Conservation (phyloP, 1,140 invertebrate species). For the Drosophila ironensis region DNA sequence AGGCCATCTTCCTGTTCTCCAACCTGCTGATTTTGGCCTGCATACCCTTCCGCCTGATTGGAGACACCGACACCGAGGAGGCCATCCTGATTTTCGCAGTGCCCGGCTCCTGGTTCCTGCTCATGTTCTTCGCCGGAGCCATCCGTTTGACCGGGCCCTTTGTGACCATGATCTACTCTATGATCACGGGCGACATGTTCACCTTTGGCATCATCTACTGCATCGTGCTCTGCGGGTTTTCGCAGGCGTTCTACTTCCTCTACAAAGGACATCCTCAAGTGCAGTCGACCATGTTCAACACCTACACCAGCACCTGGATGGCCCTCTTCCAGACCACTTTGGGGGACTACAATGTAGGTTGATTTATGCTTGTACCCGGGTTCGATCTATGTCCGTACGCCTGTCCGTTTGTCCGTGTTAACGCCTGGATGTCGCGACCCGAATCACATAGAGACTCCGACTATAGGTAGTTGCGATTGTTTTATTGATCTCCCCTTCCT, state of each 20-base stretch:
- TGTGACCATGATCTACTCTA: conserved; percentile 99
- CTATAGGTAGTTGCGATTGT: too few species aligned
- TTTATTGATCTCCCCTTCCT: not conserved
- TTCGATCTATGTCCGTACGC: too few species aligned
- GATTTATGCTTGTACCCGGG: too few species aligned
- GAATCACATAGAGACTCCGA: too few species aligned
- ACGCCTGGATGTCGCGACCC: too few species aligned
- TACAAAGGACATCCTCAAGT: conserved; percentile 95
- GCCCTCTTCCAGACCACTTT: conserved; percentile 98
- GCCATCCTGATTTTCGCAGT: conserved; percentile 95
- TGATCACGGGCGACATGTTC: conserved; percentile 98
- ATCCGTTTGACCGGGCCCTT: conserved; percentile 97
- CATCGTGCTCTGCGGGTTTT: conserved; percentile 96
- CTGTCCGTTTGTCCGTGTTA: too few species aligned
- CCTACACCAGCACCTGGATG: conserved; percentile 97
- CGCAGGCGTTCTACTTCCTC: conserved; percentile 97
- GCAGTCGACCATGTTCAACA: conserved; percentile 89
- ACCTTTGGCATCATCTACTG: conserved; percentile 98
- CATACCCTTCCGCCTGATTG: conserved; percentile 92
- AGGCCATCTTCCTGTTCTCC: conserved; percentile 95
- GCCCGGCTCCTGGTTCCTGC: conserved; percentile 97
- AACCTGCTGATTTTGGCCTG: conserved; percentile 96
- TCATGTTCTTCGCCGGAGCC: conserved; percentile 99
- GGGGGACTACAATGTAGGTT: conserved; percentile 97
- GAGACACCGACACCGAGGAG: conserved; percentile 92